Evolutionary conservation across 2,888 invertebrate species (phyloP).

Genomic region (Hololepta plana): DNA sequence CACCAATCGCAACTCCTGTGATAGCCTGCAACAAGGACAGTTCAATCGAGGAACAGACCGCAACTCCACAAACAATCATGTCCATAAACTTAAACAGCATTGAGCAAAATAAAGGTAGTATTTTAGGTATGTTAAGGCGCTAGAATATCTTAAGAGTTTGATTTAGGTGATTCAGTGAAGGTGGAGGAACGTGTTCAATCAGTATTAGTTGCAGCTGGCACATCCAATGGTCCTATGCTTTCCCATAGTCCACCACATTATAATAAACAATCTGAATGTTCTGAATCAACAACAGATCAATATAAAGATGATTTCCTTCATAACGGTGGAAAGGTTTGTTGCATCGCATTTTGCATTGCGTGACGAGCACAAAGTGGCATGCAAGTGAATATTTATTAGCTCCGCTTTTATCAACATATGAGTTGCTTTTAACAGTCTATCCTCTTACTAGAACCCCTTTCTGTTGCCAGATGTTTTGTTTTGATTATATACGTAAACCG

Average conservation of each 20-base stretch:
- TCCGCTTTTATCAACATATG: neutral
- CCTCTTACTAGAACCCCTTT: too few relatives aligned
- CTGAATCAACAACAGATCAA: constrained; percentile 16
- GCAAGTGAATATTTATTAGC: neutral
- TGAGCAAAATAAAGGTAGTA: constrained; percentile 18
- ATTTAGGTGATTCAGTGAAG: constrained; percentile 15
- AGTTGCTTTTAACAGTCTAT: neutral
- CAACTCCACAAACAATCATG: constrained; percentile 15
- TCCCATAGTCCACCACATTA: constrained; percentile 23
- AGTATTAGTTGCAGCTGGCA: constrained; percentile 24
- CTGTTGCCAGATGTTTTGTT: neutral
- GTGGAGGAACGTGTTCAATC: constrained; percentile 22
- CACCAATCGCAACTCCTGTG: constrained; percentile 24
- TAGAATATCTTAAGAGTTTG: constrained; percentile 3
- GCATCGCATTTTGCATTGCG: too few relatives aligned
- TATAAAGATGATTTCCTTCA: constrained; percentile 22
- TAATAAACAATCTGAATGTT: constrained; percentile 19
- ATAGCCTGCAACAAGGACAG: constrained; percentile 17
- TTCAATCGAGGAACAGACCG: constrained; percentile 8
- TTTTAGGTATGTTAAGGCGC: too few relatives aligned
- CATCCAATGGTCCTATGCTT: constrained; percentile 27
- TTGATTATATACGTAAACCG: constrained; percentile 2
- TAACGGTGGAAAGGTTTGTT: constrained; percentile 23
- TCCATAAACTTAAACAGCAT: constrained; percentile 17
- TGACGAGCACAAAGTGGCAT: too few relatives aligned